These are phyloP conservation scores for Arctia plantaginis DNA, from an alignment of 2,888 invertebrate genomes.

Conservation along the genomic window DNA sequence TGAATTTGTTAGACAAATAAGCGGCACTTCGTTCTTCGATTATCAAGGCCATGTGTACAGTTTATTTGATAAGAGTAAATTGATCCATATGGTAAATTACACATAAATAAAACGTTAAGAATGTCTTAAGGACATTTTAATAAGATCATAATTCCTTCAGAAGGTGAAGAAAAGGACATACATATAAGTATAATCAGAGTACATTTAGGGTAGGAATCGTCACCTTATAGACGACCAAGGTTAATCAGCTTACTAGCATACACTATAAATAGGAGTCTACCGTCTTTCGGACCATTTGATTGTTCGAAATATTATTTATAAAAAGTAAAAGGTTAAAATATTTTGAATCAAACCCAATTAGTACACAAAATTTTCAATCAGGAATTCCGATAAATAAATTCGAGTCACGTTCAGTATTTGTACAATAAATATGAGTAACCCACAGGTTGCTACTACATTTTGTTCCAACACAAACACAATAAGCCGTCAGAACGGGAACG, in stretches of 20 bases:
- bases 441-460: constrained; percentile 11
- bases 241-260: background rate
- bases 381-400: background rate
- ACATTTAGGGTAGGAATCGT: background rate
- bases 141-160: background rate
- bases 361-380: background rate
- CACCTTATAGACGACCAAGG: background rate
- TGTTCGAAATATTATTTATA: background rate
- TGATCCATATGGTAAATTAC: background rate
- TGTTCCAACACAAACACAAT: constrained; percentile 6
- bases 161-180: background rate
- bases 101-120: background rate
- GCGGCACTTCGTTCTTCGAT: background rate
- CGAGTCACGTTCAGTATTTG: background rate
- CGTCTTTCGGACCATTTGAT: background rate
- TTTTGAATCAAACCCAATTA: background rate
- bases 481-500: background rate
- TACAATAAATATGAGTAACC: constrained; percentile 10
- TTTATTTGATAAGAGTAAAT: background rate
- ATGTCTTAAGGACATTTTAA: background rate
- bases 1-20: background rate
- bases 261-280: background rate
- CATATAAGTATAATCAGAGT: background rate
- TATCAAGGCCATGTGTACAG: background rate
- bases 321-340: background rate